phyloP scores from a whole-genome alignment of 2,113 vertebrate genomes.

The Phalacrocorax aristotelis region DNA sequence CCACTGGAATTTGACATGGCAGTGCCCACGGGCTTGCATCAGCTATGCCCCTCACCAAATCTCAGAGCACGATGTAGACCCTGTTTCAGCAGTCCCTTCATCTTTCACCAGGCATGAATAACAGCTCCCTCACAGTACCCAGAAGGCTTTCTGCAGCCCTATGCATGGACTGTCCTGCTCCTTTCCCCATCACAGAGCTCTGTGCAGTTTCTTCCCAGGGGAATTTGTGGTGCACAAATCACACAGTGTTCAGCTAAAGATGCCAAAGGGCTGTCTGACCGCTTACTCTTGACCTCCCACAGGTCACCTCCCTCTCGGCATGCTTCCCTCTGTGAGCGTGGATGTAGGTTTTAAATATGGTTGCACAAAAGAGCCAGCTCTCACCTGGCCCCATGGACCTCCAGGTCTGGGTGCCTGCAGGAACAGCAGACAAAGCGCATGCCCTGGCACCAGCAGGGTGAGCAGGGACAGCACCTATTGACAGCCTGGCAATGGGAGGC shows the following conservation, averaged over 20 bases:
- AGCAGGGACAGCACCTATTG: neutral
- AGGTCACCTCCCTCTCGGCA: neutral
- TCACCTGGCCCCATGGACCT: neutral
- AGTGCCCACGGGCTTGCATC: rapidly evolving
- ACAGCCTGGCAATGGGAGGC: neutral
- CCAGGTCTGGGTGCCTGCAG: neutral
- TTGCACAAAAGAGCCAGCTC: neutral
- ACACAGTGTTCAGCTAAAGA: neutral
- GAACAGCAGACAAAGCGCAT: neutral
- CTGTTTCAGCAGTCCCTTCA: neutral
- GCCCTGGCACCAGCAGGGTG: neutral
- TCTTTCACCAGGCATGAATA: neutral
- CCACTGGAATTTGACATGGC: neutral
- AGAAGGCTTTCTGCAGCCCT: neutral
- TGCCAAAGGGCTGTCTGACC: neutral
- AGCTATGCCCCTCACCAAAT: neutral
- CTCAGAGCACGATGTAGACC: neutral
- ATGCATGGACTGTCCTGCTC: neutral
- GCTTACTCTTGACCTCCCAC: neutral
- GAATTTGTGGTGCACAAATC: neutral
- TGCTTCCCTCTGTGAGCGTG: neutral
- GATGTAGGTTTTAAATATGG: neutral
- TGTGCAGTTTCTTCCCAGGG: neutral
- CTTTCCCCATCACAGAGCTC: neutral
- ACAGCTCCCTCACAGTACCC: neutral